Conservation (phyloP, 2,797 vertebrate genomes). For the Alfaro cultratus region DNA sequence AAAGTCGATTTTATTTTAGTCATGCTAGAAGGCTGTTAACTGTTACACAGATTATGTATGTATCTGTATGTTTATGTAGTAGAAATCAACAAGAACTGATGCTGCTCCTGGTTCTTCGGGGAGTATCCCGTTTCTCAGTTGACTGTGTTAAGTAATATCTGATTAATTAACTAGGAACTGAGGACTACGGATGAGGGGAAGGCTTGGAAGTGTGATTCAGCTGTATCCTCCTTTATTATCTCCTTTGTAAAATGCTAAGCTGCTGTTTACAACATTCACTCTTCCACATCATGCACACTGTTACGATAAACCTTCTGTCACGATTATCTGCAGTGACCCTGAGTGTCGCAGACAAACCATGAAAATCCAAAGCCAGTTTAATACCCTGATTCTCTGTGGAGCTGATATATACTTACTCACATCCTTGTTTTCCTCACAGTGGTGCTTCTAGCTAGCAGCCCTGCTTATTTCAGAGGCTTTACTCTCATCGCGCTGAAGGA, state of each 20-base stretch:
- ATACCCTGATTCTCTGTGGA: slow-evolving; percentile 11
- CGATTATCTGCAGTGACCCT: slow-evolving; percentile 4
- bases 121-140: neutral
- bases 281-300: slow-evolving; percentile 15
- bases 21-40: neutral
- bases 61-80: neutral
- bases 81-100: neutral
- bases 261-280: slow-evolving; percentile 25
- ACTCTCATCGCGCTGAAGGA: slow-evolving; percentile 94
- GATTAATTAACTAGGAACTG: neutral
- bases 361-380: slow-evolving; percentile 11
- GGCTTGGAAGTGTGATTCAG: neutral
- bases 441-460: slow-evolving; percentile 89
- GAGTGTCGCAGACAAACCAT: neutral
- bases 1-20: neutral
- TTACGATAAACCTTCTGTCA: slow-evolving; percentile 1
- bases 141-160: neutral
- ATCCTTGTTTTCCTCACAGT: slow-evolving; percentile 76
- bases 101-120: neutral
- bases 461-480: slow-evolving; percentile 94
- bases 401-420: neutral
- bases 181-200: neutral
- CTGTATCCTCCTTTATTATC: neutral
- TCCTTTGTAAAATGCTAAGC: slow-evolving; percentile 18
- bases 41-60: neutral